A percentile compares a stretch with the other conserved stretches of the same genome.
These are phyloP conservation scores for Myopa tessellatipennis DNA, from an alignment of 2,888 invertebrate genomes.

Conservation along the genomic window DNA sequence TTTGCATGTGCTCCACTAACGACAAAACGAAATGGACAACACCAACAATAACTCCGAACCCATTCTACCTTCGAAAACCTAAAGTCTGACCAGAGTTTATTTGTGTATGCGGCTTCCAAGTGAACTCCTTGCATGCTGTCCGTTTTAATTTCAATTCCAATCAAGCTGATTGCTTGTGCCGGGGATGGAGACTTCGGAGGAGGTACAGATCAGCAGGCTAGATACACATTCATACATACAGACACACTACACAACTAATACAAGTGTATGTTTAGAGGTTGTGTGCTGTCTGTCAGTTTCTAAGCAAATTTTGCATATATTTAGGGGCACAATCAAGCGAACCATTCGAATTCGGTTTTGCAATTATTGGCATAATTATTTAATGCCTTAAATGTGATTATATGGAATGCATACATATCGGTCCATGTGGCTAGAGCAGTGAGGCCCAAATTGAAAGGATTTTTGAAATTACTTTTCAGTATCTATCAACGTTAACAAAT, in stretches of 20 bases:
- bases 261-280: background rate
- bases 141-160: background rate
- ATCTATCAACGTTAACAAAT: no score
- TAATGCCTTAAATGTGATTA: constrained; percentile 2
- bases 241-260: background rate
- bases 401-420: background rate
- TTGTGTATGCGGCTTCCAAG: background rate
- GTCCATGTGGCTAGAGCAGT: no score
- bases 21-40: no score
- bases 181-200: background rate
- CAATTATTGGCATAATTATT: constrained; percentile 5
- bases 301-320: constrained; percentile 8
- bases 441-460: no score
- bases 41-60: no score
- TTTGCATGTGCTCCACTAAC: no score
- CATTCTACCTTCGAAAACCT: no score
- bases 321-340: background rate
- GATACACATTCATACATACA: no score
- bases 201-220: background rate
- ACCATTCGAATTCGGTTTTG: background rate
- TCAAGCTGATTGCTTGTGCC: constrained; percentile 1
- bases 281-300: background rate
- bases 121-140: background rate
- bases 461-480: no score
- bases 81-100: no score